Conservation (phyloP, 2,113 vertebrate species). For the Chrysochloris asiatica region DNA sequence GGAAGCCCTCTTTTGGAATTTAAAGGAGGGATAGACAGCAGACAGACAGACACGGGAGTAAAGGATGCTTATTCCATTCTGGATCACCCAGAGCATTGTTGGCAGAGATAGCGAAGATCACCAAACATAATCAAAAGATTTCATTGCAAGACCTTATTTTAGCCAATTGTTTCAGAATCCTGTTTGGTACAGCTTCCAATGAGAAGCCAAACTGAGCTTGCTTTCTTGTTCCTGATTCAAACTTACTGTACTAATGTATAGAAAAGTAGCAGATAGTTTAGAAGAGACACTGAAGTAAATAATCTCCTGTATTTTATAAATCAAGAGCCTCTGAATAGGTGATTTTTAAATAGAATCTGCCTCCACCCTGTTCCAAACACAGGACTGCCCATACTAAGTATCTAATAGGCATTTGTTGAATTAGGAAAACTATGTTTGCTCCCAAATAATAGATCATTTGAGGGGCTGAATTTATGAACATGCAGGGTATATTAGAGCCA, state of each 20-base stretch:
- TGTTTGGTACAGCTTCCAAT: not conserved
- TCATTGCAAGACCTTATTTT: not conserved
- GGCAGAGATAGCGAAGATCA: not conserved
- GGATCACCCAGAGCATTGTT: not conserved
- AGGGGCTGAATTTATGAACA: not conserved
- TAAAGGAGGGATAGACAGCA: too few relatives aligned
- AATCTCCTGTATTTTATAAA: not conserved
- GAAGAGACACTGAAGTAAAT: not conserved
- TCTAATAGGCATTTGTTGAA: not conserved
- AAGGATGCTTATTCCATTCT: not conserved
- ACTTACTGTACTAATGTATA: not conserved
- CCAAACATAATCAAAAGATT: not conserved
- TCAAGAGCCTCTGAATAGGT: not conserved
- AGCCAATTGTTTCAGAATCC: not conserved
- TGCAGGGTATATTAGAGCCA: not conserved
- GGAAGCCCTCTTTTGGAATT: not conserved
- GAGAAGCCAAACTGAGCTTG: not conserved
- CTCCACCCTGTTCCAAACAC: not conserved
- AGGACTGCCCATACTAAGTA: not conserved
- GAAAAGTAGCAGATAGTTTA: not conserved
- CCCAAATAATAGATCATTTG: not conserved
- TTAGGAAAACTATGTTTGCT: not conserved
- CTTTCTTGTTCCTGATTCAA: not conserved
- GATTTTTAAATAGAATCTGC: constrained; percentile 12
- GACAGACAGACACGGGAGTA: not conserved